These are phyloP conservation scores for Dendrolimus punctatus DNA, from an alignment of 1,140 invertebrate genomes.

Conservation along the genomic window DNA sequence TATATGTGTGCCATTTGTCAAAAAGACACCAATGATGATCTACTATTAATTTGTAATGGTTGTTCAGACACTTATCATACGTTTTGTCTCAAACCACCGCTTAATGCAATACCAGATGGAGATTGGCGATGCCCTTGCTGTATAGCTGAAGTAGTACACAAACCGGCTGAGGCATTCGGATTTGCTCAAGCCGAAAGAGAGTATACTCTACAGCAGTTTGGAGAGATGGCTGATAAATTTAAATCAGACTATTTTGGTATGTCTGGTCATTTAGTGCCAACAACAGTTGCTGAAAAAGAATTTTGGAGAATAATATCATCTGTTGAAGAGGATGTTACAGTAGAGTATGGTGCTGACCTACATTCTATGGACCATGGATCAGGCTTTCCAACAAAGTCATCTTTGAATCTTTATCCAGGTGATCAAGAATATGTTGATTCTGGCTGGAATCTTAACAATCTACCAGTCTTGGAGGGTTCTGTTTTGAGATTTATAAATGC, in stretches of 20 bases:
- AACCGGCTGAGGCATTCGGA: conserved; percentile 96
- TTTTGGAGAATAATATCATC: conserved; percentile 98
- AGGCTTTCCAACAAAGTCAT: conserved; percentile 95
- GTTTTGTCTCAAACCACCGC: conserved; percentile 93
- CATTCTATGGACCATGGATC: conserved; percentile 99
- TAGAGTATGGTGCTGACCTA: conserved; percentile 99
- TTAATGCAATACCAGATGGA: conserved; percentile 92
- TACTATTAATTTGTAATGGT: conserved; percentile 95
- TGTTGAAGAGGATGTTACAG: conserved; percentile 97
- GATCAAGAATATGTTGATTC: conserved; percentile 95
- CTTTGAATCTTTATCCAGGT: conserved; percentile 81
- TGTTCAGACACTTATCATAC: conserved; percentile 98
- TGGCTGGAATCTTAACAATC: conserved; percentile 98
- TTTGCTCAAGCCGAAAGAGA: conserved; percentile 97
- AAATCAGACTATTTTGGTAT: conserved; percentile 98
- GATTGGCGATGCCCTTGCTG: conserved; percentile 96
- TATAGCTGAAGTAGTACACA: conserved; percentile 93
- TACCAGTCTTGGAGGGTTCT: conserved; percentile 93
- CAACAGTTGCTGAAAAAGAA: conserved; percentile 92
- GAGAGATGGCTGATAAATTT: conserved; percentile 99
- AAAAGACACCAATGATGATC: conserved; percentile 93
- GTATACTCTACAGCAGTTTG: conserved; percentile 97
- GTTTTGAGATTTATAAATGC: conserved; percentile 97
- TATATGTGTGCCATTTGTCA: conserved; percentile 95
- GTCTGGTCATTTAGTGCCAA: conserved; percentile 87